Percentiles rank a stretch among this genome's conserved stretches.
Conservation (phyloP, 2,113 vertebrate genomes). For the Grammomys dolichurus region DNA sequence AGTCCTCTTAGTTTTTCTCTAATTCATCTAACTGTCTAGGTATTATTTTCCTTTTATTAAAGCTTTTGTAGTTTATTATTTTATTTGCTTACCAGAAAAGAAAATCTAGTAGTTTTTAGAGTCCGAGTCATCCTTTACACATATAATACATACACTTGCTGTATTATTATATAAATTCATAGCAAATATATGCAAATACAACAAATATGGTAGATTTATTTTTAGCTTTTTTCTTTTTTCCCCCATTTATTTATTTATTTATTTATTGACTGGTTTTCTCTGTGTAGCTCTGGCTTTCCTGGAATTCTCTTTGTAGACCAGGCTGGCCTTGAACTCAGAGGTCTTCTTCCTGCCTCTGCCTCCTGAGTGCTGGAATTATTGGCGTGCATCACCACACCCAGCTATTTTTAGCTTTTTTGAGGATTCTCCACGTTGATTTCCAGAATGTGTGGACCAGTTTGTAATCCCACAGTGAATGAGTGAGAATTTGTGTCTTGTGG, state of each 20-base stretch:
- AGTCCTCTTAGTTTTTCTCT: background rate
- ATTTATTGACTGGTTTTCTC: background rate
- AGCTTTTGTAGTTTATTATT: constrained; percentile 3
- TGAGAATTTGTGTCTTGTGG: constrained; percentile 15
- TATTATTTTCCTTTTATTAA: constrained; percentile 44
- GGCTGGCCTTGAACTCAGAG: background rate
- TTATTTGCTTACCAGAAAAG: constrained; percentile 42
- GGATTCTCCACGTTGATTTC: background rate
- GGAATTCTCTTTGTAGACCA: background rate
- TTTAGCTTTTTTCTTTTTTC: background rate
- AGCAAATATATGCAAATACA: background rate
- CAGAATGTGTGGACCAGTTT: background rate
- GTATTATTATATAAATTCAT: background rate
- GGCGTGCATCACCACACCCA: background rate
- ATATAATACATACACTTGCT: background rate
- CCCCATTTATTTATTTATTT: background rate
- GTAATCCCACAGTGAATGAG: background rate
- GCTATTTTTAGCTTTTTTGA: background rate
- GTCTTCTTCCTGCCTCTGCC: background rate
- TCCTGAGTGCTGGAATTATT: background rate
- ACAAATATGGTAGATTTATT: background rate
- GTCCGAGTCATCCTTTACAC: background rate
- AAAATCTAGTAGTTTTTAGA: constrained; percentile 22
- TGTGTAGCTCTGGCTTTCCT: background rate
- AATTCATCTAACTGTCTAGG: constrained; percentile 14